Evolutionary conservation across 2,888 invertebrate species (phyloP).

Genomic region (Synergus japonicus): DNA sequence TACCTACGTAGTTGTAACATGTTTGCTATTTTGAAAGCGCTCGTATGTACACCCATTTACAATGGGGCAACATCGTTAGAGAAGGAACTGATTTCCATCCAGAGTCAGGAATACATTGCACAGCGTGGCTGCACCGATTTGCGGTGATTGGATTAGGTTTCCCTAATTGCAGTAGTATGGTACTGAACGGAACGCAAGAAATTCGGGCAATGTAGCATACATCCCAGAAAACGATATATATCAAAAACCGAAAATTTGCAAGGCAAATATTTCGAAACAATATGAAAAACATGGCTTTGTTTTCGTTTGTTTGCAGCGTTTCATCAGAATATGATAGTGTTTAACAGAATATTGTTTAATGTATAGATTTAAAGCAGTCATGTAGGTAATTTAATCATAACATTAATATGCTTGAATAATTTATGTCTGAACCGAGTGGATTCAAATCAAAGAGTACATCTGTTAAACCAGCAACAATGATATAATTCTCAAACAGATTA

Average conservation of each 20-base stretch:
- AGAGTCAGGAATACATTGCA: conserved; percentile 18
- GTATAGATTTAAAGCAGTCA: not conserved
- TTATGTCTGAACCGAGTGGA: not conserved
- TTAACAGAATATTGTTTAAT: not conserved
- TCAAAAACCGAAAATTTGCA: conserved; percentile 8
- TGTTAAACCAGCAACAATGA: not conserved
- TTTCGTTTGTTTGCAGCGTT: not conserved
- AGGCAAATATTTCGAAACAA: not conserved
- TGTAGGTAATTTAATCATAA: not conserved
- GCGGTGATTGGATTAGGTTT: conserved; percentile 54
- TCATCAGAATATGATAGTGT: not conserved
- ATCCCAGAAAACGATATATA: conserved; percentile 3
- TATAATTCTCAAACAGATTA: not conserved
- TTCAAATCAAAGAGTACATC: not conserved
- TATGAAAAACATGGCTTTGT: not conserved
- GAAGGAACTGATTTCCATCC: not conserved
- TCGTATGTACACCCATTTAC: not conserved
- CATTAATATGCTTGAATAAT: not conserved
- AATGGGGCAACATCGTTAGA: conserved; percentile 13
- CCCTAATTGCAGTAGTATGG: conserved; percentile 52
- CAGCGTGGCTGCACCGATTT: conserved; percentile 1
- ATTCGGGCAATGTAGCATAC: conserved; percentile 11
- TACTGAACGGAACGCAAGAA: conserved; percentile 15
- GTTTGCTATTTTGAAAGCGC: not conserved
- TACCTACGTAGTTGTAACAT: not conserved